Evolutionary conservation across 2,113 vertebrate genomes (phyloP).

Genomic region (Pao palembangensis): DNA sequence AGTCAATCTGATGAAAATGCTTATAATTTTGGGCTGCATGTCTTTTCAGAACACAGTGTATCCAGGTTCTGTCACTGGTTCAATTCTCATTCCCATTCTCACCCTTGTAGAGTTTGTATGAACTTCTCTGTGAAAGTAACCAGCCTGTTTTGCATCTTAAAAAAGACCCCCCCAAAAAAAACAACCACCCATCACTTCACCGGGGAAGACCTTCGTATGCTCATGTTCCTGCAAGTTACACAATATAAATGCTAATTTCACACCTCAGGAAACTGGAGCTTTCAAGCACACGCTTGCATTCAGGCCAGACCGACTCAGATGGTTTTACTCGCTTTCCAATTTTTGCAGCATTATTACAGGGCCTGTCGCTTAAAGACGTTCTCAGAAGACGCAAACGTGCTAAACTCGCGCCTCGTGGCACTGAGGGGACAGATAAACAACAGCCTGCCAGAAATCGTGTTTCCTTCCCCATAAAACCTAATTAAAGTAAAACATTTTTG

Average conservation of each 20-base stretch:
- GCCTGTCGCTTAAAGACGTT: constrained; percentile 28
- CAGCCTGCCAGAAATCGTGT: constrained; percentile 7
- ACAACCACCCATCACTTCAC: constrained; percentile 33
- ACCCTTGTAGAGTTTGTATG: not conserved
- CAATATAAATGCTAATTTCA: constrained; percentile 71
- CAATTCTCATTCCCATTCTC: too few species aligned
- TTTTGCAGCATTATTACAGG: constrained; percentile 38
- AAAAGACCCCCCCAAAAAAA: constrained; percentile 29
- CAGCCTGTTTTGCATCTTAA: constrained; percentile 15
- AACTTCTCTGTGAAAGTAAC: constrained; percentile 31
- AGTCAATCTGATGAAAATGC: too few species aligned
- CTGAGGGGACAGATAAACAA: constrained; percentile 1
- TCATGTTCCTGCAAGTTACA: constrained; percentile 21
- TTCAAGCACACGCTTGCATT: constrained; percentile 22
- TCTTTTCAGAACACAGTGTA: too few species aligned
- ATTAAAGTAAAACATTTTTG: constrained; percentile 27
- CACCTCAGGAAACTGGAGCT: constrained; percentile 27
- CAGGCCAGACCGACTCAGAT: constrained; percentile 11
- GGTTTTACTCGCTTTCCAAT: constrained; percentile 22
- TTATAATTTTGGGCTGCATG: too few species aligned
- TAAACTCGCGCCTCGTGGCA: constrained; percentile 14
- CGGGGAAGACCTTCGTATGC: constrained; percentile 24
- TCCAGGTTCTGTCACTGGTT: too few species aligned
- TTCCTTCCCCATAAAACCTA: constrained; percentile 12
- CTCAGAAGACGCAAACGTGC: constrained; percentile 28